Evolutionary conservation across 2,888 invertebrate species (phyloP).

Genomic region (Polydrusus tereticollis): DNA sequence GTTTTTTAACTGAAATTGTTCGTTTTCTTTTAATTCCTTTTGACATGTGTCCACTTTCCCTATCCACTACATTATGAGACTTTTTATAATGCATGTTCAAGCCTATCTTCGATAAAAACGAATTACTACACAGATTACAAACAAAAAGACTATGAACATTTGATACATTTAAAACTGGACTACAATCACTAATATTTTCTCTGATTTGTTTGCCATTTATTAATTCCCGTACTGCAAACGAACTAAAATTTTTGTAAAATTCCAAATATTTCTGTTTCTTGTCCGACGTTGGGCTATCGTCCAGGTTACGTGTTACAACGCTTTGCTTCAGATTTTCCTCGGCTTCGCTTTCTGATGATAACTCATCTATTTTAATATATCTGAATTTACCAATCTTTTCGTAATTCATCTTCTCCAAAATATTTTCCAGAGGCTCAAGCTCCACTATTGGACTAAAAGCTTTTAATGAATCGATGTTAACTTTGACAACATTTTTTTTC

Average conservation of each 20-base stretch:
- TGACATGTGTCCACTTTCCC: neutral
- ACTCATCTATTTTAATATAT: slow-evolving; percentile 6
- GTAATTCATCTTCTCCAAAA: slow-evolving; percentile 10
- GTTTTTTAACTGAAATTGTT: too few species aligned
- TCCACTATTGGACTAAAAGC: neutral
- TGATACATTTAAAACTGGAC: slow-evolving; percentile 8
- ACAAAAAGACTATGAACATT: slow-evolving; percentile 20
- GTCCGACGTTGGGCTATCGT: neutral
- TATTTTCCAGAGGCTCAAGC: slow-evolving; percentile 14
- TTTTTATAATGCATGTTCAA: slow-evolving; percentile 11
- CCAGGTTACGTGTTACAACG: too few species aligned
- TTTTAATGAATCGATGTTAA: neutral
- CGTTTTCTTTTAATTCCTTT: neutral
- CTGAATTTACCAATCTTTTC: slow-evolving; percentile 6
- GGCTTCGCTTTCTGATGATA: neutral
- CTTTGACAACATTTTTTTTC: slow-evolving; percentile 13
- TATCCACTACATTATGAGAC: neutral
- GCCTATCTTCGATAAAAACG: neutral
- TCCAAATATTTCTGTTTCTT: slow-evolving; percentile 20
- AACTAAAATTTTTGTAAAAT: slow-evolving; percentile 25
- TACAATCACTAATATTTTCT: slow-evolving; percentile 7
- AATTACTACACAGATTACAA: slow-evolving; percentile 16
- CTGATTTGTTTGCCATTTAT: slow-evolving; percentile 20
- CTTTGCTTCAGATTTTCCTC: neutral
- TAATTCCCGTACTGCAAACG: slow-evolving; percentile 20